Conservation (phyloP, 1,140 invertebrate genomes). For the Zaprionus lachaisei region DNA sequence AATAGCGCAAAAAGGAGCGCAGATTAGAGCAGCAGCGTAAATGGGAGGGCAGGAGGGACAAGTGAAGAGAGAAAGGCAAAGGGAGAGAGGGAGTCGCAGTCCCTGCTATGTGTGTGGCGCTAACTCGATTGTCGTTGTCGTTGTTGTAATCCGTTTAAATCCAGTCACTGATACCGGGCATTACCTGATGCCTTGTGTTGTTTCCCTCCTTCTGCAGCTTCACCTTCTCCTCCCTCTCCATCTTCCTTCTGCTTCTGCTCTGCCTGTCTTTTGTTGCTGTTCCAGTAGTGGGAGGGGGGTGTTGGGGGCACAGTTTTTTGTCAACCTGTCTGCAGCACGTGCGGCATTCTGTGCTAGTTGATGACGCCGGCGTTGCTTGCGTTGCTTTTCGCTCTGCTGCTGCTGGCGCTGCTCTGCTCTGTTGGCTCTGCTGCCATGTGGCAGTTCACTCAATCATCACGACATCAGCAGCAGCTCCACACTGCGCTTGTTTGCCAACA, state of each 20-base stretch:
- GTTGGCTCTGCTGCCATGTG: conserved; percentile 54
- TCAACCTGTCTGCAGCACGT: conserved; percentile 81
- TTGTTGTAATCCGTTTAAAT: conserved; percentile 82
- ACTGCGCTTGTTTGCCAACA: conserved; percentile 73
- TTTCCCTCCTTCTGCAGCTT: not conserved
- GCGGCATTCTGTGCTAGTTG: conserved; percentile 46
- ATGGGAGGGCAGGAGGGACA: not conserved
- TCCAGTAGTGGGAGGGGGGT: too few relatives aligned
- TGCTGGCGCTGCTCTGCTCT: conserved; percentile 10
- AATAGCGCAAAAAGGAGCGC: conserved; percentile 6
- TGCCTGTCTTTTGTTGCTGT: not conserved
- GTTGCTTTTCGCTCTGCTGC: conserved; percentile 15
- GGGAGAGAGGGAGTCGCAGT: conserved; percentile 2
- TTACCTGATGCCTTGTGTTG: conserved; percentile 59
- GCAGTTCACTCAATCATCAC: conserved; percentile 82
- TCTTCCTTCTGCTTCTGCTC: not conserved
- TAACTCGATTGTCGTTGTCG: conserved; percentile 76
- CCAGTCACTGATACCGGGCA: conserved; percentile 79
- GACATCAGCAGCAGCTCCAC: conserved; percentile 50
- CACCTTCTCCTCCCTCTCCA: not conserved
- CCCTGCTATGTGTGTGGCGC: conserved; percentile 57
- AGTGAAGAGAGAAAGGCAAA: conserved; percentile 15
- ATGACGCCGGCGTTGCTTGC: conserved; percentile 11
- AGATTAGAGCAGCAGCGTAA: not conserved
- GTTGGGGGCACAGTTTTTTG: conserved; percentile 74